Conservation (phyloP, 2,888 invertebrate genomes). For the Parelbella ahira region DNA sequence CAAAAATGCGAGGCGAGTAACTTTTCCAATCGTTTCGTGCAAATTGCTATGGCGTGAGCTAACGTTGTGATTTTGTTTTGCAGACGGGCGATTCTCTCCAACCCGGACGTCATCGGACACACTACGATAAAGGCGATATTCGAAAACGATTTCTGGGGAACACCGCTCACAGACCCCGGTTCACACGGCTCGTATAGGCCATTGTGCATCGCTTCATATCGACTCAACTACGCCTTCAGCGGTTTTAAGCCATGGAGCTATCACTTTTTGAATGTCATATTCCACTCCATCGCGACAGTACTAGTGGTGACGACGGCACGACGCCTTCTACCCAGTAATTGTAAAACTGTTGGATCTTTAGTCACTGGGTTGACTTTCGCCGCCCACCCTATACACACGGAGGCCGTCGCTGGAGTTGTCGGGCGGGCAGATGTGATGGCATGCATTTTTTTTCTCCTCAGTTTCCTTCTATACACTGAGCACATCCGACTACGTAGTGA, state of each 20-base stretch:
- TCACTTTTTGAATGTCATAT: slow-evolving; percentile 91
- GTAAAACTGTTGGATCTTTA: slow-evolving; percentile 84
- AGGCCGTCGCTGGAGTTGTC: slow-evolving; percentile 97
- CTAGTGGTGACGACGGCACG: slow-evolving; percentile 89
- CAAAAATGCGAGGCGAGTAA: slow-evolving; percentile 9
- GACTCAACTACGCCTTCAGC: slow-evolving; percentile 89
- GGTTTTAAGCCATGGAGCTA: slow-evolving; percentile 91
- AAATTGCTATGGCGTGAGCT: slow-evolving; percentile 29
- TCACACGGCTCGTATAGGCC: slow-evolving; percentile 99
- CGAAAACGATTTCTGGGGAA: slow-evolving; percentile 99
- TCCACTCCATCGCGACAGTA: slow-evolving; percentile 92
- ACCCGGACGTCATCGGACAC: slow-evolving; percentile 93
- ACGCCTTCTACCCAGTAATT: slow-evolving; percentile 83
- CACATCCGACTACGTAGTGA: slow-evolving; percentile 85
- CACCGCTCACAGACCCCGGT: slow-evolving; percentile 93
- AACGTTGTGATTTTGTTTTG: slow-evolving; percentile 50
- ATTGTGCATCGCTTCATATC: slow-evolving; percentile 92
- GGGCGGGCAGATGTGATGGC: slow-evolving; percentile 97
- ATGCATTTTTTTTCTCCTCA: slow-evolving; percentile 93
- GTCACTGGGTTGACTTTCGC: slow-evolving; percentile 94
- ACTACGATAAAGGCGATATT: slow-evolving; percentile 91
- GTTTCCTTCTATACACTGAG: slow-evolving; percentile 91
- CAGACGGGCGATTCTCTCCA: slow-evolving; percentile 97
- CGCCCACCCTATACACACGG: slow-evolving; percentile 97
- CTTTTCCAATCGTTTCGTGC: slow-evolving; percentile 23